Base-by-base conservation (phyloP, 2,113 vertebrate genomes). In the Pteronura brasiliensis region DNA sequence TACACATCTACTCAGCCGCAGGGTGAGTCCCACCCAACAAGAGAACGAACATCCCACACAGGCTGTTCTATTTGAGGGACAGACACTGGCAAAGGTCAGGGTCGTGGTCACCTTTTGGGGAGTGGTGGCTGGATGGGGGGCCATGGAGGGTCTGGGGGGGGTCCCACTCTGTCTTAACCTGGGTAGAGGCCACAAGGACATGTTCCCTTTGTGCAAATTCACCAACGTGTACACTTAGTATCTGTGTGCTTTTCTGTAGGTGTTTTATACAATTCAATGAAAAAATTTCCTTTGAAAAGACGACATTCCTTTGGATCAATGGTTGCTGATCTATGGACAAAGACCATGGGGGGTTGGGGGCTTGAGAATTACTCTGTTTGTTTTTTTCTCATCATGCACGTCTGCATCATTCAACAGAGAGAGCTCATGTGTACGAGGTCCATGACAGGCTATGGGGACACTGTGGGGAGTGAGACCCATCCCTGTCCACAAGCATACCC, bases 11-110 rank as follows among this genome's bases (percentile, higher is more conserved):
- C 1, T 0, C 52, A 49, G 42, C n/a, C 29, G 23, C 2, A 25
- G 4, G 31, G 8, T 7, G 39, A 74, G 29, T 92, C n/a, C 31
- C 90, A 74, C n/a, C 39, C 13, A 2, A 55, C 65, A 12, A 55
- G 39, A 49, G 21, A 7, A 10, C 12, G 21, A 7, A 10, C 12
- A 1, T 7, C 1, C 61, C 0, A 0, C 1, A 34, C 1, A 8
- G 59, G 52, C 4, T 10, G 9, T 1, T 27, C 31, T 18, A 77
- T 1, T 12, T 17, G 23, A 79, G 29, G 59, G 27, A 39, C 67
- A 23, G 57, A 76, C 13, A 29, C 71, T 47, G 44, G 29, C 36
- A 63, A 57, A 44, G 8, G 55, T 12, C 3, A 15, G 80, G 57
- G 44, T 2, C 3, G 36, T 2, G 9, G 88, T 85, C 4, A 2